These are phyloP conservation scores for Ameiurus melas DNA, from an alignment of 2,113 vertebrate genomes.

Conservation along the genomic window DNA sequence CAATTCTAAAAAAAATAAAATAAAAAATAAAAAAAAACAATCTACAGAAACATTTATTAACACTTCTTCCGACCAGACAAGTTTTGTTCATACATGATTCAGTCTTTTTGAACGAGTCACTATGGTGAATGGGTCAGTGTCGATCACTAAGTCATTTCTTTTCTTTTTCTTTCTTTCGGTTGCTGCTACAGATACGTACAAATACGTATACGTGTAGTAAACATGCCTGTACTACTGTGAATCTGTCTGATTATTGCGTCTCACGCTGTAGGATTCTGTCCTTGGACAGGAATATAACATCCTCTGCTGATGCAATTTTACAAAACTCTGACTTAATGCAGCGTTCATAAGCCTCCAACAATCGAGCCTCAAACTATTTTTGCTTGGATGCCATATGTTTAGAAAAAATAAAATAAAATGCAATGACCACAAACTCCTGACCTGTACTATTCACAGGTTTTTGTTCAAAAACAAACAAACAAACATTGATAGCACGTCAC, in stretches of 20 bases:
- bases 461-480: not conserved
- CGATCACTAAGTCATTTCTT: not conserved
- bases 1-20: too few relatives aligned
- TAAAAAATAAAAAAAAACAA: not conserved
- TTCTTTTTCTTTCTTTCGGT: not conserved
- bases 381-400: not conserved
- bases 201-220: not conserved
- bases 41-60: not conserved
- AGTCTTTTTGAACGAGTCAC: not conserved
- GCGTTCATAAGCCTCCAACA: slow-evolving; percentile 4
- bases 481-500: not conserved
- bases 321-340: not conserved
- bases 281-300: not conserved
- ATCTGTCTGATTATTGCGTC: slow-evolving; percentile 1
- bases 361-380: not conserved
- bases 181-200: not conserved
- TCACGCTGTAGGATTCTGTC: not conserved
- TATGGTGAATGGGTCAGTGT: not conserved
- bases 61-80: not conserved
- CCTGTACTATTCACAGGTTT: not conserved
- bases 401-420: not conserved
- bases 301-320: not conserved
- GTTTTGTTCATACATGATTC: not conserved
- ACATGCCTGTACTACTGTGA: not conserved
- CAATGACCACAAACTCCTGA: not conserved